Conservation (phyloP, 1,140 invertebrate species). For the Caenorhabditis elegans region DNA sequence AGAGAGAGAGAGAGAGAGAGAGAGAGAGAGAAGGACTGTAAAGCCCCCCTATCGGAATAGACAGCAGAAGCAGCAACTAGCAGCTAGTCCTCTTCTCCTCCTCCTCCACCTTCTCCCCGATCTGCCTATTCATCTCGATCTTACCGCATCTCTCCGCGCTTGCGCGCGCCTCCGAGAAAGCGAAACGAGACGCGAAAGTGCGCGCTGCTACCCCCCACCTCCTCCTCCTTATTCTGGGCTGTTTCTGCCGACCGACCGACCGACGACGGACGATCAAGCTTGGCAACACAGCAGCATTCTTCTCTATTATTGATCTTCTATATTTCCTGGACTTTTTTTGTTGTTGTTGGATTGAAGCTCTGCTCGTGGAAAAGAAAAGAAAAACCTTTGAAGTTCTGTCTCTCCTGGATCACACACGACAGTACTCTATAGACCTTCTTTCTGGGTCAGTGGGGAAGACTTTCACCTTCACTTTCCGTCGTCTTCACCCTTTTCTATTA, state of each 20-base stretch:
- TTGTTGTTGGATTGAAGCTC: too few species aligned
- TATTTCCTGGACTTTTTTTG: too few species aligned
- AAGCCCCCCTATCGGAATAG: conserved; percentile 29
- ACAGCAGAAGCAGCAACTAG: too few species aligned
- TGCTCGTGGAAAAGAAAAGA: too few species aligned
- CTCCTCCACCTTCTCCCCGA: neutral
- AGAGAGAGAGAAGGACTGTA: neutral
- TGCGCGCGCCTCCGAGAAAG: conserved; percentile 22
- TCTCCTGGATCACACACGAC: too few species aligned
- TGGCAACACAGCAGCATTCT: too few species aligned
- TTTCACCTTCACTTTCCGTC: neutral
- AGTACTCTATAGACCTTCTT: too few species aligned
- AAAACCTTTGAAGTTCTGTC: too few species aligned
- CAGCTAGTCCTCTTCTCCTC: neutral
- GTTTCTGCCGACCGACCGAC: neutral
- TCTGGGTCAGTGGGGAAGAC: conserved; percentile 24
- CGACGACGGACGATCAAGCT: conserved; percentile 21
- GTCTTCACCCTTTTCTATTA: neutral
- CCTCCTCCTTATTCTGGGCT: neutral
- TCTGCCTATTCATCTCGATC: conserved; percentile 21
- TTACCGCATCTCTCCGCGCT: conserved; percentile 15
- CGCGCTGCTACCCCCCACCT: neutral
- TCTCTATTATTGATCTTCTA: too few species aligned
- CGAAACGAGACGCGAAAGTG: conserved; percentile 26
- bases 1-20: neutral